A percentile compares a stretch with the other conserved stretches of the same genome.
phyloP scores from a whole-genome alignment of 1,140 invertebrate species.

The Stratiolaelaps scimitus region DNA sequence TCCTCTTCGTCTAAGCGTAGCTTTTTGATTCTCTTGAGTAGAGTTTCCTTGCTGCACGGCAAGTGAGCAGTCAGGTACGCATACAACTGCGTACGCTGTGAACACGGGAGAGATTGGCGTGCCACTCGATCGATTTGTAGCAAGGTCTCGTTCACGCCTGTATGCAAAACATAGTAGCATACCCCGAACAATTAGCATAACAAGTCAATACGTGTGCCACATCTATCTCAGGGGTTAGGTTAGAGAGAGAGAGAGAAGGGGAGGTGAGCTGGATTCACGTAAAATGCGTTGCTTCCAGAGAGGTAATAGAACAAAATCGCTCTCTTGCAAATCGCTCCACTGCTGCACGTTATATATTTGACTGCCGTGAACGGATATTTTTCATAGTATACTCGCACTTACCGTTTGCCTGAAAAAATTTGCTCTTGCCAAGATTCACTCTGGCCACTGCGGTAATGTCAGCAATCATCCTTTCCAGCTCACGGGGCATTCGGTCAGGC shows the following conservation, averaged over 20 bases:
- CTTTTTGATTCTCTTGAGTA: slow-evolving; percentile 54
- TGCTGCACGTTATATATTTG: too few species aligned
- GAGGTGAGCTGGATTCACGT: too few species aligned
- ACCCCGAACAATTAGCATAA: neutral
- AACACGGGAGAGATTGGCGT: slow-evolving; percentile 38
- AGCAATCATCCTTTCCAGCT: slow-evolving; percentile 2
- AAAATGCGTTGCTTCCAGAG: too few species aligned
- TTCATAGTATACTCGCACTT: slow-evolving; percentile 9
- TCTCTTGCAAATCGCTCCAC: too few species aligned
- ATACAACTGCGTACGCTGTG: slow-evolving; percentile 49
- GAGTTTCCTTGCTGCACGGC: slow-evolving; percentile 54
- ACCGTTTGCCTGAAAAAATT: slow-evolving; percentile 24
- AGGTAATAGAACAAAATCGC: too few species aligned
- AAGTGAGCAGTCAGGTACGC: slow-evolving; percentile 52
- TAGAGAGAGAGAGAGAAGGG: too few species aligned
- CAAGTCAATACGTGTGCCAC: too few species aligned
- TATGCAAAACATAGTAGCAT: neutral
- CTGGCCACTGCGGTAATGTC: slow-evolving; percentile 17
- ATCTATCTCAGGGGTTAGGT: too few species aligned
- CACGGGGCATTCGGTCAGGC: slow-evolving; percentile 5
- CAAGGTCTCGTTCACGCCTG: slow-evolving; percentile 10
- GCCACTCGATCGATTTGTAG: slow-evolving; percentile 12
- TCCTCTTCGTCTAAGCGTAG: slow-evolving; percentile 49
- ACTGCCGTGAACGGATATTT: neutral
- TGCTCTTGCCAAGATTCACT: slow-evolving; percentile 9